phyloP scores from a whole-genome alignment of 2,888 invertebrate genomes.

The Artemia sp. region DNA sequence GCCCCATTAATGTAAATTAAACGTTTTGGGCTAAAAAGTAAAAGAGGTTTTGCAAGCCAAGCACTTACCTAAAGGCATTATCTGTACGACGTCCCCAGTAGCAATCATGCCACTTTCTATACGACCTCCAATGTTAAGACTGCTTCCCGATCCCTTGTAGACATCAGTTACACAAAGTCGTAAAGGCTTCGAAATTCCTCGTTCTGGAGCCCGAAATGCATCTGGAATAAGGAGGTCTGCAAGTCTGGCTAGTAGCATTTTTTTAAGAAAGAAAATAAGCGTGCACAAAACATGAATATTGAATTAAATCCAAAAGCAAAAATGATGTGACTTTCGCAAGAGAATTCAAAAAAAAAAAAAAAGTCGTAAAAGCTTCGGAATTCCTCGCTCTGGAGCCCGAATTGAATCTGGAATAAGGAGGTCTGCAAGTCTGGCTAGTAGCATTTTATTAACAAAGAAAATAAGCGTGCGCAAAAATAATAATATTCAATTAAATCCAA shows the following conservation, averaged over 20 bases:
- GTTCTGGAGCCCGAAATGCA: constrained; percentile 64
- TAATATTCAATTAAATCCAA: not conserved
- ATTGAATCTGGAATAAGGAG: constrained; percentile 45
- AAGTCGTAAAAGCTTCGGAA: constrained; percentile 72
- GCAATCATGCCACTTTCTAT: constrained; percentile 79
- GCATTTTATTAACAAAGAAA: not conserved
- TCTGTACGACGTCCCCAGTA: constrained; percentile 64
- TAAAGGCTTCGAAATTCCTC: constrained; percentile 71
- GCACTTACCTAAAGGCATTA: constrained; percentile 59
- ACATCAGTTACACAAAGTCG: constrained; percentile 86
- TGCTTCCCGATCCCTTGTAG: constrained; percentile 59
- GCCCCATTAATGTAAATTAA: too few relatives aligned
- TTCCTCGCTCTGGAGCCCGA: constrained; percentile 64
- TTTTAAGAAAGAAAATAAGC: not conserved
- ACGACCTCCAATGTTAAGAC: constrained; percentile 73
- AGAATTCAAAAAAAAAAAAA: constrained; percentile 29
- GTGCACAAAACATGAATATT: too few relatives aligned
- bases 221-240: constrained; percentile 35
- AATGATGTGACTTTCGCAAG: not conserved
- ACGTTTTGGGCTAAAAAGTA: too few relatives aligned
- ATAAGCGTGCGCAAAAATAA: too few relatives aligned
- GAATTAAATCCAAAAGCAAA: not conserved
- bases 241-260: constrained; percentile 10
- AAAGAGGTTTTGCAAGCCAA: not conserved
- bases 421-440: constrained; percentile 16